Evolutionary conservation across 1,140 invertebrate genomes (phyloP), one percentile per base, ranked within the genome.

Genomic region (Cydia amplana): DNA sequence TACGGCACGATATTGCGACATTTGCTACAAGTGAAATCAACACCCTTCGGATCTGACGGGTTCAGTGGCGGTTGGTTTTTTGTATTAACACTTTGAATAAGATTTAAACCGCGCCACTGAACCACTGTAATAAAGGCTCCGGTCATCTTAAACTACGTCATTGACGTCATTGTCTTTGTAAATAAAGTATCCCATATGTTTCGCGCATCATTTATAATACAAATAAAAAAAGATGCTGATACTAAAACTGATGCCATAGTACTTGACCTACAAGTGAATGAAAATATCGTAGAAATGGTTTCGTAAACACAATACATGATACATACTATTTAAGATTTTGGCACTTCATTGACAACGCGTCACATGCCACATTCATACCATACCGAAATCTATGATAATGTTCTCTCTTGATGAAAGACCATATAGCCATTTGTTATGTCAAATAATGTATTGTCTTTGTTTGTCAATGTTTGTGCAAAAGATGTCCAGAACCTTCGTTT

Each of bases 281-380:
- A 18, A 51, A 51, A 51, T 51, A 60, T 60, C 7, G 18, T 60
- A 60, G 18, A 60, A 60, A 60, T 60, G 20, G 18, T 20, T 23
- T 60, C 20, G 20, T 23, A 23, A 23, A 23, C 18, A 60, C 18
- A n/a, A 49, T 49, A n/a, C 9, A 40, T 36, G 4, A 28, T 6
- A 51, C 18, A 55, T 5, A 55, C n/a, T 7, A 4, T 20, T 18
- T 51, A n/a, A n/a, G 2, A 60, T 60, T 23, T 20, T 60, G 55
- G 55, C 55, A 60, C 55, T 60, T 60, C 20, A 60, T 23, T 60
- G 55, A 60, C n/a, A 60, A 60, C 20, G 20, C 55, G 55, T 60
- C 55, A 60, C 55, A 60, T 60, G 18, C 20, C 55, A 23, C 18
- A 60, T 60, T 60, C 55, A 60, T 10, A 10, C 18, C 55, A 23